Evolutionary conservation across 2,113 vertebrate species (phyloP).

Genomic region (Aegithalos caudatus): DNA sequence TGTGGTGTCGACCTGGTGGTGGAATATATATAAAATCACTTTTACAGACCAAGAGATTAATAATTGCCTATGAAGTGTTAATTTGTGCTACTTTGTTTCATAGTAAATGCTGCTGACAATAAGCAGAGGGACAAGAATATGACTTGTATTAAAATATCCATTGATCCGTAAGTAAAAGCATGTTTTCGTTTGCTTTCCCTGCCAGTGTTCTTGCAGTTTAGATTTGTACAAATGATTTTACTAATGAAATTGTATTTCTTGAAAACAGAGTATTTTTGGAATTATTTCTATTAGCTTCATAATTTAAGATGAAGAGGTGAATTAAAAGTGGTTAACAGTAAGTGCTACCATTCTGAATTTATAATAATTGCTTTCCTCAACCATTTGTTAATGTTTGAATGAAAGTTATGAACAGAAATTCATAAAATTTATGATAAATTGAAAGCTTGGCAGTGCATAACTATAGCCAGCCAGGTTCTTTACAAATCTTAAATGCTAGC

Average conservation of each 20-base stretch:
- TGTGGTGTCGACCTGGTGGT: not conserved
- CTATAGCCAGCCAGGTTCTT: not conserved
- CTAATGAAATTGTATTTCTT: not conserved
- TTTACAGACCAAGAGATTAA: not conserved
- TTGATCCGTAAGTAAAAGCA: conserved; percentile 91
- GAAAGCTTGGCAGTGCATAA: not conserved
- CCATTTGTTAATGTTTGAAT: not conserved
- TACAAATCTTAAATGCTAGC: not conserved
- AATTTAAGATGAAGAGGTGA: not conserved
- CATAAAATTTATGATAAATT: not conserved
- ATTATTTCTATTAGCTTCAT: not conserved
- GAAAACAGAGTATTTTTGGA: not conserved
- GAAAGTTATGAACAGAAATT: not conserved
- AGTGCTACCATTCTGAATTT: not conserved
- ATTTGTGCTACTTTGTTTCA: conserved; percentile 60
- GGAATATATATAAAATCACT: not conserved
- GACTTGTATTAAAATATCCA: conserved; percentile 93
- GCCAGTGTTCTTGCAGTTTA: not conserved
- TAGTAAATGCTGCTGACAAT: conserved; percentile 98
- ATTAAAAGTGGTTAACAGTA: not conserved
- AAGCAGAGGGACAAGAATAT: conserved; percentile 99
- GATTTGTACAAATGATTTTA: not conserved
- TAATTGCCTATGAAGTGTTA: conserved; percentile 33
- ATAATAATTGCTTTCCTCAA: not conserved
- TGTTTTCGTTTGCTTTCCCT: conserved; percentile 27